Evolutionary conservation across 2,797 vertebrate genomes (phyloP).

Genomic region (Girardinus metallicus): DNA sequence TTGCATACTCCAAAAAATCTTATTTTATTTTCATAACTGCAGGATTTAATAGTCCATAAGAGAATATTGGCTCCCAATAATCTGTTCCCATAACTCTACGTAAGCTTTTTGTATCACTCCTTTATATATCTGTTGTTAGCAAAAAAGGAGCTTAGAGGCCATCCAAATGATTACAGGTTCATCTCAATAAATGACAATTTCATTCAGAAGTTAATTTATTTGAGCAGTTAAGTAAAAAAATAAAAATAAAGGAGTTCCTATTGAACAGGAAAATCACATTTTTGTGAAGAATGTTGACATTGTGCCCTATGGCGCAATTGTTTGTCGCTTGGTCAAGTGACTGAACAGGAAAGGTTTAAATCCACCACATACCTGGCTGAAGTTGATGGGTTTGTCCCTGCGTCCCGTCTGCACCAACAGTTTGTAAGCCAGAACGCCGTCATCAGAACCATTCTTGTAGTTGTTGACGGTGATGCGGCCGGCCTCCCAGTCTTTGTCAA

Average conservation of each 20-base stretch:
- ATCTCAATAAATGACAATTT: too few species aligned
- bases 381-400: conserved; percentile 91
- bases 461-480: conserved; percentile 89
- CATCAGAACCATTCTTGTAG: conserved; percentile 94
- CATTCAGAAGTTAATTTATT: background rate
- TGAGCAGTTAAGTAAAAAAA: background rate
- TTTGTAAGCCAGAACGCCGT: conserved; percentile 94
- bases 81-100: background rate
- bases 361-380: conserved; percentile 85
- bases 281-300: background rate
- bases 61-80: background rate
- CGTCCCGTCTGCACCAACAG: conserved; percentile 95
- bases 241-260: too few species aligned
- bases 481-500: conserved; percentile 93
- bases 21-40: background rate
- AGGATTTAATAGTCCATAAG: background rate
- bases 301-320: background rate
- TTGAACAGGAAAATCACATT: background rate
- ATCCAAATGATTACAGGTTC: background rate
- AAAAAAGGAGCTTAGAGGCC: background rate
- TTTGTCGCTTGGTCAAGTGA: background rate
- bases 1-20: background rate
- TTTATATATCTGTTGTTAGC: background rate
- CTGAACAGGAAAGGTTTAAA: background rate
- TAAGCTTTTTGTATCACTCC: background rate